Percentiles rank a stretch among this genome's conserved stretches.
These are phyloP conservation scores for Sakesphorus luctuosus DNA, from an alignment of 2,113 vertebrate species.

Conservation along the genomic window DNA sequence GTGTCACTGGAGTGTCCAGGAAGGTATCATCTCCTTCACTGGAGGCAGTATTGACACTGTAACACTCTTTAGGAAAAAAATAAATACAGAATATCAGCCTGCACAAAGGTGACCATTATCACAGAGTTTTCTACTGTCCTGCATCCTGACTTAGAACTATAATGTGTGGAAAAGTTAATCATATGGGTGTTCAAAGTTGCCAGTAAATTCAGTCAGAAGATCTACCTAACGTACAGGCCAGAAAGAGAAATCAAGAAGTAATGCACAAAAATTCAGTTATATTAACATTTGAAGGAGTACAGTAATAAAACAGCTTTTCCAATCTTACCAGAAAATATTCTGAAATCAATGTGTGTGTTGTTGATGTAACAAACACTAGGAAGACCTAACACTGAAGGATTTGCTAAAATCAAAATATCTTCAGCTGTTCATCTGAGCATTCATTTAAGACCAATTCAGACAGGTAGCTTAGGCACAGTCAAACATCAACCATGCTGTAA, in stretches of 20 bases:
- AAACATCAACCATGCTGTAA: background rate
- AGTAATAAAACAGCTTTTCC: background rate
- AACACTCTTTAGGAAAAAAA: background rate
- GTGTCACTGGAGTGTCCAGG: background rate
- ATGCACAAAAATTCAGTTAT: background rate
- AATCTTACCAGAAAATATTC: background rate
- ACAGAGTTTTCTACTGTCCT: background rate
- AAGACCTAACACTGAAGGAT: background rate
- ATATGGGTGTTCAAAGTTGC: background rate
- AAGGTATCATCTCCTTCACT: background rate
- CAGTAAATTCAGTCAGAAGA: background rate
- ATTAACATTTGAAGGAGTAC: background rate
- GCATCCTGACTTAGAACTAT: background rate
- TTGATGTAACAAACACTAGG: background rate
- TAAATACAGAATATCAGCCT: background rate
- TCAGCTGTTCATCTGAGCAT: background rate
- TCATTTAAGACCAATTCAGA: background rate
- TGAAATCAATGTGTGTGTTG: background rate
- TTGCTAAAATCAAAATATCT: background rate
- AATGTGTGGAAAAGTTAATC: background rate
- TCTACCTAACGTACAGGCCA: background rate
- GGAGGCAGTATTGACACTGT: background rate
- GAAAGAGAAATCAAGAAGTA: background rate
- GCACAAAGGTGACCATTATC: background rate
- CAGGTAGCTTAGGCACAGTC: background rate